phyloP scores from a whole-genome alignment of 2,113 vertebrate species.

The Clarias batrachus region DNA sequence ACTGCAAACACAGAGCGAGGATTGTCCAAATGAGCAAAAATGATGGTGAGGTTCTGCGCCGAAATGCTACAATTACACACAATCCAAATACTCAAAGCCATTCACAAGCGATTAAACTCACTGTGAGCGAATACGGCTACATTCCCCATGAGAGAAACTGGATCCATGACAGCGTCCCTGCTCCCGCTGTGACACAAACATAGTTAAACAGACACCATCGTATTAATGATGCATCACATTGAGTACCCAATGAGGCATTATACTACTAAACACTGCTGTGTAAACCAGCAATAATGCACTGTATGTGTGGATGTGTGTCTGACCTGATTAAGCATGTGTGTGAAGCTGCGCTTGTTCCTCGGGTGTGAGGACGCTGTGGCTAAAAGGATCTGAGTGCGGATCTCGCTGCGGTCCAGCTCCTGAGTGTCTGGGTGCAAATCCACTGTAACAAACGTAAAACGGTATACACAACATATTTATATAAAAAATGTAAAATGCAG shows the following conservation, averaged over 20 bases:
- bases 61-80: background rate
- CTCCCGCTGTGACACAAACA: constrained; percentile 74
- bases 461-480: background rate
- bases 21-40: background rate
- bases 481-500: too few species aligned
- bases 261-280: background rate
- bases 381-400: constrained; percentile 85
- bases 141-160: constrained; percentile 90
- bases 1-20: constrained; percentile 63
- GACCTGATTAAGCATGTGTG: constrained; percentile 77
- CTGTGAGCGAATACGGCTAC: constrained; percentile 84
- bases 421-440: constrained; percentile 83
- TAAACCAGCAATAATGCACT: background rate
- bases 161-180: constrained; percentile 80
- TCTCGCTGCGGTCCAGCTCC: constrained; percentile 82
- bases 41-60: background rate
- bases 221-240: background rate
- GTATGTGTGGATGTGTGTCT: constrained; percentile 19
- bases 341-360: constrained; percentile 72
- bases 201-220: background rate
- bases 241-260: background rate
- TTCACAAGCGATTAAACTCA: constrained; percentile 65
- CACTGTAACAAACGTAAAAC: constrained; percentile 64
- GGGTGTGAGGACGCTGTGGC: constrained; percentile 76
- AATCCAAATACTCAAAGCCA: background rate